These are phyloP conservation scores for Yoshiicerus persimilis DNA, from an alignment of 1,140 invertebrate genomes.

Conservation along the genomic window DNA sequence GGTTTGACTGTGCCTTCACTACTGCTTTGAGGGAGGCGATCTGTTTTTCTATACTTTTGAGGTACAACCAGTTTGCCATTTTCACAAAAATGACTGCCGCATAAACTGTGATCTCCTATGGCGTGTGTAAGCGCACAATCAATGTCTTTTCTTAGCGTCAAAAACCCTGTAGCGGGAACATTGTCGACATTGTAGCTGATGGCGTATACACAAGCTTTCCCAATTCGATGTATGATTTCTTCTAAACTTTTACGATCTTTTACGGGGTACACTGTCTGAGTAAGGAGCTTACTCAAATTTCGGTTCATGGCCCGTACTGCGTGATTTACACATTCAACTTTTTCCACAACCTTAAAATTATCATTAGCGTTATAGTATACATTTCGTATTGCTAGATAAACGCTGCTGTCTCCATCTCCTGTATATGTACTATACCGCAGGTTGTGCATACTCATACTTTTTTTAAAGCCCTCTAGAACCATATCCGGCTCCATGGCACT, in stretches of 20 bases:
- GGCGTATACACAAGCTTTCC: not conserved
- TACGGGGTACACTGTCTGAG: not conserved
- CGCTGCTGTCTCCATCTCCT: constrained; percentile 46
- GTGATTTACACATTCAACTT: not conserved
- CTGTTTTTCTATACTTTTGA: not conserved
- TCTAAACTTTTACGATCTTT: not conserved
- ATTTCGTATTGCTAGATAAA: not conserved
- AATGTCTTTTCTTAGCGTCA: not conserved
- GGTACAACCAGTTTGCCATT: not conserved
- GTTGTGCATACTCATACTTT: not conserved
- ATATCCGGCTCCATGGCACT: constrained; percentile 52
- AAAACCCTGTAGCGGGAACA: not conserved
- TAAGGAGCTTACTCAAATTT: not conserved
- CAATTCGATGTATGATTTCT: not conserved
- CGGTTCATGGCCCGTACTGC: not conserved
- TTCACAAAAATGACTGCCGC: not conserved
- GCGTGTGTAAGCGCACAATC: not conserved
- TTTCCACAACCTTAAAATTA: not conserved
- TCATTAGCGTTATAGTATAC: not conserved
- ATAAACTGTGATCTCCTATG: not conserved
- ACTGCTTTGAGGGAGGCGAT: not conserved
- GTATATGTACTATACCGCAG: constrained; percentile 8
- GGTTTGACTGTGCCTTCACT: not conserved
- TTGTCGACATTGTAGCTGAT: not conserved
- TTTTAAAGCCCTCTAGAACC: constrained; percentile 49